Base-by-base conservation (phyloP, 2,113 vertebrate species). In the Pangasianodon gigas region DNA sequence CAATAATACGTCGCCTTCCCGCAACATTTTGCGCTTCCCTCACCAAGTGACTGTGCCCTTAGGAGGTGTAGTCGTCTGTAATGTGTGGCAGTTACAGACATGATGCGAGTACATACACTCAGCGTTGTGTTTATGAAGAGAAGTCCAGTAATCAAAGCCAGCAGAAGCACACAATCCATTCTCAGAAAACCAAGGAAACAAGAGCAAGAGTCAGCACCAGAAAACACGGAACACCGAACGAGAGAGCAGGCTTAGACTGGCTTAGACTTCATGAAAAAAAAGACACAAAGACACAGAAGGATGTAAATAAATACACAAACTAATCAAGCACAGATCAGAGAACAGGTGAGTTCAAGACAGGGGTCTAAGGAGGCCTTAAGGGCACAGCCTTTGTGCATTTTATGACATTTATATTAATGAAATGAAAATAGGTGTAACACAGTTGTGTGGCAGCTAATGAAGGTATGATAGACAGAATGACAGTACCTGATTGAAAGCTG, bases 381-480 rank as follows among this genome's bases (percentile, higher is more conserved):
- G 56, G 16, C 54, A 56, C 16, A 56, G 26, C 29, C 41, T 46
- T 26, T 10, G 2, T 77, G 74, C 74, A 77, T 26, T 24, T 46
- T 46, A 1, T 77, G 24, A 75, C 24, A n/a, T 77, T 29, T 26
- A 16, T 44, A 41, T 77, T 58, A 41, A n/a, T 18, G 32, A 60
- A 48, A 58, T 37, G 32, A 51, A 77, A 58, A 32, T 56, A 84
- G 67, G 37, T 81, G 84, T 51, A 84, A 88, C 32, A 41, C 37
- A 85, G 87, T 13, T 60, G 60, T 87, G 62, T 60, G 67, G 71
- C 69, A 84, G 44, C 62, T 56, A 62, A 81, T 37, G 5, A 79
- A 81, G 56, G 77, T 74, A 75, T 79, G 87, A 54, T 58, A 52
- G 58, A 41, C 21, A 77, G 69, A n/a, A 69, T 87, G 54, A 32